phyloP scores from a whole-genome alignment of 1,140 invertebrate species.

The Megalonaias nervosa region DNA sequence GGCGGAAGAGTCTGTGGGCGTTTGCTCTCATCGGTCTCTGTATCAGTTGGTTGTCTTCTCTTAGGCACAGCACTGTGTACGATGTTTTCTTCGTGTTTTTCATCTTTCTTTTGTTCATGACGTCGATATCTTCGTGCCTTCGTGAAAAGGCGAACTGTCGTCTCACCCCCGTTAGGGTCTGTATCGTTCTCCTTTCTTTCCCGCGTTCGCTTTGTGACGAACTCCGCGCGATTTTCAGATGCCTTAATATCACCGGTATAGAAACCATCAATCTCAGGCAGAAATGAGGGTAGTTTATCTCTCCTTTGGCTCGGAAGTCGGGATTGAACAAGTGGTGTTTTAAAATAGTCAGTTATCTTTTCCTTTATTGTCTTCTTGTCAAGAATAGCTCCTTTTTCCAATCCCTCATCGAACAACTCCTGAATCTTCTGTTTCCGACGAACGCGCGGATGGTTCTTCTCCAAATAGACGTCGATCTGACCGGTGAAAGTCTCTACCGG shows the following conservation, averaged over 20 bases:
- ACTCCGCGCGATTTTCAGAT: background rate
- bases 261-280: conserved; percentile 10
- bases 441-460: conserved; percentile 25
- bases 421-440: conserved; percentile 24
- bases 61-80: conserved; percentile 18
- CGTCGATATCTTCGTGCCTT: background rate
- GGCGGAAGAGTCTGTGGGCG: conserved; percentile 29
- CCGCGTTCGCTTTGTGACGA: background rate
- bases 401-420: conserved; percentile 19
- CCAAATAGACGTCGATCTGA: conserved; percentile 13
- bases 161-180: background rate
- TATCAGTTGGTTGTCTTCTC: background rate
- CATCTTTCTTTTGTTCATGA: background rate
- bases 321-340: conserved; percentile 21
- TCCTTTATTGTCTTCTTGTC: conserved; percentile 17
- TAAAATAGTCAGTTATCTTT: conserved; percentile 29
- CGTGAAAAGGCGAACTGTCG: background rate
- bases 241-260: conserved; percentile 19
- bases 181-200: background rate
- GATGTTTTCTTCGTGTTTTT: conserved; percentile 22
- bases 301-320: background rate
- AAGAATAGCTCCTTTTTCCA: conserved; percentile 22
- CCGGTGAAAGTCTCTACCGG: conserved; percentile 20
- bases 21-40: background rate
- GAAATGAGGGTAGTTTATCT: background rate